Conservation (phyloP, 2,797 vertebrate genomes). For the Danio jaintianensis region DNA sequence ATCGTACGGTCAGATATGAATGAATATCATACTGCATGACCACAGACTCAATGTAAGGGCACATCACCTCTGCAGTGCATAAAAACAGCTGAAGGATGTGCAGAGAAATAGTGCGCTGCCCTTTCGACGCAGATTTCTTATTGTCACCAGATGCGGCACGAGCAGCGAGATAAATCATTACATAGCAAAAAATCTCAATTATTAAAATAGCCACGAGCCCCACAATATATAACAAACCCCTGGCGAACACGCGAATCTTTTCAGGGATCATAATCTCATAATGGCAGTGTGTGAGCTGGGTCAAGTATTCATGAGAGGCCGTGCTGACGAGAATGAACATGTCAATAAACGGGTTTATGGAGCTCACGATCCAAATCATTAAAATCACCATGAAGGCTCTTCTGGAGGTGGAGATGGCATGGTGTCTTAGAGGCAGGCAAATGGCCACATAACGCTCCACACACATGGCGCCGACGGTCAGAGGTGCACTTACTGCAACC, state of each 20-base stretch:
- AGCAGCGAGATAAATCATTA: conserved; percentile 58
- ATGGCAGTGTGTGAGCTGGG: conserved; percentile 48
- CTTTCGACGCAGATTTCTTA: conserved; percentile 54
- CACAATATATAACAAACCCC: conserved; percentile 11
- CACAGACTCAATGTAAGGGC: conserved; percentile 54
- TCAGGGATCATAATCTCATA: conserved; percentile 57
- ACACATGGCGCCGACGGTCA: conserved; percentile 65
- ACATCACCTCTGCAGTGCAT: conserved; percentile 51
- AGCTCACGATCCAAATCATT: conserved; percentile 53
- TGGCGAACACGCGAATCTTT: conserved; percentile 44
- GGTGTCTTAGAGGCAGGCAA: conserved; percentile 62
- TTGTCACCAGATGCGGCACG: conserved; percentile 56
- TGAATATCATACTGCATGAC: conserved; percentile 41
- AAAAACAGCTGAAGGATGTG: conserved; percentile 61
- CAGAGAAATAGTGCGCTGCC: conserved; percentile 57
- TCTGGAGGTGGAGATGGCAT: conserved; percentile 53
- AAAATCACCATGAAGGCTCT: conserved; percentile 47
- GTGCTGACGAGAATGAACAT: conserved; percentile 50
- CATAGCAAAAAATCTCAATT: conserved; percentile 54
- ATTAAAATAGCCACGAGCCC: conserved; percentile 42
- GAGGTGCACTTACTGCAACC: conserved; percentile 53
- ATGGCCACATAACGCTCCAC: conserved; percentile 66
- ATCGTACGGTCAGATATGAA: conserved; percentile 49
- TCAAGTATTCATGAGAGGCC: conserved; percentile 44
- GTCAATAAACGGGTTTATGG: conserved; percentile 45